Evolutionary conservation across 2,797 vertebrate species (phyloP), one percentile per base, ranked within the genome.

Genomic region (Parambassis ranga): DNA sequence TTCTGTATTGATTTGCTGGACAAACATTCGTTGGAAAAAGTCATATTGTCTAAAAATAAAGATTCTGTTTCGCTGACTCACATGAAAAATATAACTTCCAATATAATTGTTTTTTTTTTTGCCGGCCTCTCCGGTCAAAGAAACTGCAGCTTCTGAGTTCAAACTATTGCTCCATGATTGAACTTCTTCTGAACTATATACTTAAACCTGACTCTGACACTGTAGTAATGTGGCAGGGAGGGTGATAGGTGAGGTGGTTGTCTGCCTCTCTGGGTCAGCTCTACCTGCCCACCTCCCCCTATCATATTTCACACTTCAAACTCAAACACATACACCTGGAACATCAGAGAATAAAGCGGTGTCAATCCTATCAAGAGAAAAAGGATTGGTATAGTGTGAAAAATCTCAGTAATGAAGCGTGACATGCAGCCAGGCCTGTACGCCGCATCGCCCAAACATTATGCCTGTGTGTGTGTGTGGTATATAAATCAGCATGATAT

Each of bases 11-110:
- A n/a, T n/a, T n/a, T n/a, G n/a, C n/a, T n/a, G n/a, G n/a, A n/a
- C n/a, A n/a, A n/a, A n/a, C n/a, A n/a, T n/a, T n/a, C n/a, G n/a
- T n/a, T n/a, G n/a, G n/a, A n/a, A n/a, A n/a, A n/a, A n/a, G n/a
- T n/a, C n/a, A n/a, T n/a, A n/a, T n/a, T n/a, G n/a, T n/a, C n/a
- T n/a, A n/a, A n/a, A n/a, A n/a, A n/a, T n/a, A n/a, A n/a, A n/a
- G n/a, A n/a, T n/a, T n/a, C n/a, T n/a, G n/a, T 58, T 58, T 36
- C 69, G 49, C 56, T 77, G 75, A 79, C 42, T 75, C 63, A 46
- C 27, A n/a, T n/a, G 10, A 10, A 6, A 57, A 56, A 37, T 18
- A 43, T 22, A 10, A 16, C 10, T 23, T 32, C 10, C 13, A 65
- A 65, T 38, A 50, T 22, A 30, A 19, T n/a, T n/a, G n/a, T n/a